Evolutionary conservation across 2,113 vertebrate genomes (phyloP), one percentile per base, ranked within the genome.

Genomic region (Odontesthes bonariensis): DNA sequence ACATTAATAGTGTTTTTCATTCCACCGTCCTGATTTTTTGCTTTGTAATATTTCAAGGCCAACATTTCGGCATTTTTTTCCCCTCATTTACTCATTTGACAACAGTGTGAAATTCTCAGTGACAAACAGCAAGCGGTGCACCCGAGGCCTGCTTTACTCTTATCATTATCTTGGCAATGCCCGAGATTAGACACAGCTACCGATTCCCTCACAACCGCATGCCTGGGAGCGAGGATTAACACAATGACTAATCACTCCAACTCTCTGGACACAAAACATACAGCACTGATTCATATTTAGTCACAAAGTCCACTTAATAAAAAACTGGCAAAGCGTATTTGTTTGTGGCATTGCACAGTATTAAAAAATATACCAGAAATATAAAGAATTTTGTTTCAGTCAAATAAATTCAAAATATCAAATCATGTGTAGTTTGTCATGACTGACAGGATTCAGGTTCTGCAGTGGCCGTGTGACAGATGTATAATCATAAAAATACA

Each of bases 161-260:
- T 87, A 88, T 91, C 86, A 69, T 85, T 84, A 85, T 84, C 74
- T 85, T 72, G 65, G 81, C 89, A 83, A 69, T 73, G 76, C 66
- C 67, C 57, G 8, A 82, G 86, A 88, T 91, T 91, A 77, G 80
- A 86, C 83, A 82, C 84, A 77, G 88, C 73, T 49, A 78, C 64
- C 74, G 31, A 59, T 70, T 59, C 77, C 69, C 55, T 82, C 73
- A 69, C 75, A 79, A 55, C 73, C 38, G 54, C 38, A 1, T 8
- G 79, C 83, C 86, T 74, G 63, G 0, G 44, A 83, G 91, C 69
- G 3, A 55, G 86, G 86, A 86, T 91, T 90, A 90, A 77, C 82
- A 75, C 79, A 67, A 73, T 84, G 87, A 90, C 88, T 84, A 86
- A 86, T 83, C 89, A 83, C 82, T 88, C 82, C 68, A 47, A 85